Evolutionary conservation across 2,888 invertebrate species (phyloP).

Genomic region (Cephus runcator): DNA sequence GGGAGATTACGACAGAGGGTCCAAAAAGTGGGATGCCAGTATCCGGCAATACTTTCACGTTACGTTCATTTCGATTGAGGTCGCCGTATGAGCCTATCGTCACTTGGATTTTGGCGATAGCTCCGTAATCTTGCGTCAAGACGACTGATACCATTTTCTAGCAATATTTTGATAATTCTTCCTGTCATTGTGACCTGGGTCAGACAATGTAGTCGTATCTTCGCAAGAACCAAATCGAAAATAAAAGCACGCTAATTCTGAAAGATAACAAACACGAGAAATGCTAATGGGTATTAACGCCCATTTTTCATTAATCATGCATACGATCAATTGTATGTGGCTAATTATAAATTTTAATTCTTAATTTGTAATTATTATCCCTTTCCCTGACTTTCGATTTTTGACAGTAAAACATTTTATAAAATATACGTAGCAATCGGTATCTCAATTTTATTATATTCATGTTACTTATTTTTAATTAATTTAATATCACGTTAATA

Average conservation of each 20-base stretch:
- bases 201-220: not conserved
- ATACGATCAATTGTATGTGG: not conserved
- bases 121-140: not conserved
- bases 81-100: not conserved
- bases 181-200: not conserved
- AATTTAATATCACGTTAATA: too few species aligned
- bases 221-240: too few species aligned
- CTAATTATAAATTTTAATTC: not conserved
- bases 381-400: not conserved
- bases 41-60: slow-evolving; percentile 3
- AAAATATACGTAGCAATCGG: too few species aligned
- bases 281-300: not conserved
- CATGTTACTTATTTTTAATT: too few species aligned
- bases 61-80: slow-evolving; percentile 1
- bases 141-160: not conserved
- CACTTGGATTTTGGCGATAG: not conserved
- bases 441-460: too few species aligned
- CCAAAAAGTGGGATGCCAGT: slow-evolving; percentile 5
- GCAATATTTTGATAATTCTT: not conserved
- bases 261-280: not conserved
- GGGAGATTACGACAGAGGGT: not conserved
- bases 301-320: too few species aligned
- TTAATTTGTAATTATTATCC: not conserved
- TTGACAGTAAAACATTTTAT: not conserved
- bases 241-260: not conserved